A percentile compares a stretch with the other conserved stretches of the same genome.
These are phyloP conservation scores for Lepetodrilus schrolli DNA, from an alignment of 2,888 invertebrate genomes.

Conservation along the genomic window DNA sequence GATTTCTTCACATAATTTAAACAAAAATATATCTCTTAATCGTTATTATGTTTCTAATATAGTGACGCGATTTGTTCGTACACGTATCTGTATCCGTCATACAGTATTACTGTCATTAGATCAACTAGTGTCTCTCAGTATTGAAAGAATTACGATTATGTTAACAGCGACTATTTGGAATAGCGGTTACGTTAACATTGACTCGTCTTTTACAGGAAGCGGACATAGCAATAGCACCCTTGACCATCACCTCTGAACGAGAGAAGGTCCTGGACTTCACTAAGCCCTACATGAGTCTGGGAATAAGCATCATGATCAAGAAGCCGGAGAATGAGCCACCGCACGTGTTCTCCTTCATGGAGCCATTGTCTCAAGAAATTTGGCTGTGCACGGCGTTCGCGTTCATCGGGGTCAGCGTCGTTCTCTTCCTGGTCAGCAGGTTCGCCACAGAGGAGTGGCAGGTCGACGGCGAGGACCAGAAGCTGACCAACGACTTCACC, in stretches of 20 bases:
- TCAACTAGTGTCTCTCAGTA: too few species aligned
- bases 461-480: slow-evolving; percentile 60
- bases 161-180: too few species aligned
- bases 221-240: slow-evolving; percentile 94
- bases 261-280: slow-evolving; percentile 97
- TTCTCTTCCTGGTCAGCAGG: slow-evolving; percentile 95
- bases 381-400: slow-evolving; percentile 93
- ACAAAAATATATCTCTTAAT: too few species aligned
- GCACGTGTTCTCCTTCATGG: slow-evolving; percentile 97
- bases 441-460: slow-evolving; percentile 98
- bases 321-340: slow-evolving; percentile 93
- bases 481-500: slow-evolving; percentile 80
- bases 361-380: slow-evolving; percentile 96
- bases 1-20: too few species aligned
- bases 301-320: slow-evolving; percentile 95
- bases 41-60: too few species aligned
- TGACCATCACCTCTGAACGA: slow-evolving; percentile 95
- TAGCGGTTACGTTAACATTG: too few species aligned
- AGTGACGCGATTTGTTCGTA: too few species aligned
- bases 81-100: too few species aligned
- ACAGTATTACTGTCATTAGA: too few species aligned
- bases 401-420: slow-evolving; percentile 97
- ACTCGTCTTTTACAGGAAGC: slow-evolving; percentile 84
- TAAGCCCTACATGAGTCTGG: slow-evolving; percentile 97
- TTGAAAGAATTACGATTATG: too few species aligned